phyloP scores from a whole-genome alignment of 1,140 invertebrate species.

The Prorops nasuta region DNA sequence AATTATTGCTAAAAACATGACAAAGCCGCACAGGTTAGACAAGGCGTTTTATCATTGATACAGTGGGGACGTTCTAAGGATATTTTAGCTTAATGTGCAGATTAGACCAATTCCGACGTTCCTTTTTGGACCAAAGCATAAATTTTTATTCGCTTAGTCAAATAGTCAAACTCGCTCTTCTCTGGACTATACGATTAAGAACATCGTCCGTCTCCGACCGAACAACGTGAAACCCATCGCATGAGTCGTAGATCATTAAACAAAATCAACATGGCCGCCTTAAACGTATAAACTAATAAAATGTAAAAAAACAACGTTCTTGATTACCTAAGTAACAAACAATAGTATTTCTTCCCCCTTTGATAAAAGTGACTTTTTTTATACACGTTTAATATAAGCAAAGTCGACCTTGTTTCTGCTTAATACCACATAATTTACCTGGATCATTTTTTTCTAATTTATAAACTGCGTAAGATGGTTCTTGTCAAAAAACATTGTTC shows the following conservation, averaged over 20 bases:
- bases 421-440: conserved; percentile 9
- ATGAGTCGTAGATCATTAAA: conserved; percentile 47
- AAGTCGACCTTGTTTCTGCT: conserved; percentile 14
- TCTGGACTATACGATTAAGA: no score
- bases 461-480: no score
- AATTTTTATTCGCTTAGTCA: no score
- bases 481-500: not conserved
- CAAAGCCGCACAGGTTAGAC: no score
- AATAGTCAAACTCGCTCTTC: no score
- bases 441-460: conserved; percentile 10
- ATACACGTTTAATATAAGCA: conserved; percentile 17
- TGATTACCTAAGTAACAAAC: conserved; percentile 58
- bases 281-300: conserved; percentile 58
- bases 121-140: no score
- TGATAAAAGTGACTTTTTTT: conserved; percentile 17
- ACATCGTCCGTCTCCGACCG: conserved; percentile 21
- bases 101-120: no score
- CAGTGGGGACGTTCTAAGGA: no score
- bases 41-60: no score
- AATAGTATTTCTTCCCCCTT: conserved; percentile 45
- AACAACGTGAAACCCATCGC: conserved; percentile 37
- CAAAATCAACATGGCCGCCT: conserved; percentile 55
- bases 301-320: conserved; percentile 58
- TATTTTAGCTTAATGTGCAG: no score
- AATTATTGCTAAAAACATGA: no score